Base-by-base conservation (phyloP, 1,140 invertebrate genomes). In the Tetramorium simillimum region DNA sequence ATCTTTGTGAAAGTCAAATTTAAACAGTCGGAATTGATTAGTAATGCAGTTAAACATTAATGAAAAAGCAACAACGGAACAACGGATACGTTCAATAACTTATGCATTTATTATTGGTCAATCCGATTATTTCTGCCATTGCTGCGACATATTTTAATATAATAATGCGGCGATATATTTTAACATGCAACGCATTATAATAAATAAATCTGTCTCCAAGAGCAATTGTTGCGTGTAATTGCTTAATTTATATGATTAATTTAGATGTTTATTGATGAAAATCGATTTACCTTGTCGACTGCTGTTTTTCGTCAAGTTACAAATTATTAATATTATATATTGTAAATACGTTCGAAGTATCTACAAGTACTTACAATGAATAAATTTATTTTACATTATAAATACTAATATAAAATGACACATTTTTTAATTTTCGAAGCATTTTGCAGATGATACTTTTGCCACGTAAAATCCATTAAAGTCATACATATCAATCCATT, bases 211-310 rank as follows among this genome's bases (percentile, higher is more conserved):
- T 80, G n/a, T 43, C 49, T 81, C 33, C 10, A 81, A 56, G 21
- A 69, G 51, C 78, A 81, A 81, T 70, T 72, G 49, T 72, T 72
- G n/a, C 21, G 16, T 81, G 24, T 43, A 72, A 81, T 51, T 70
- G 16, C 58, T 81, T 81, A 43, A 81, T 70, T 46, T 43, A 70
- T 81, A 56, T 40, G 37, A 81, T 81, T 81, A 81, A 81, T 81
- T 81, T 40, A 56, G 16, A 18, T 81, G 10, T 70, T 81, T 58
- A n/a, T 40, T 53, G 21, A 16, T 4, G 33, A 72, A 28, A 40
- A 24, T 40, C 33, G 40, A 43, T 72, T 70, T 81, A 56, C 18
- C 7, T 43, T 53, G 16, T 40, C 4, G 5, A 56, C n/a, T 16
- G 18, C 7, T 78, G 49, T 56, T 81, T 81, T 69, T 40, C 14